These are phyloP conservation scores for Drosophila albomicans DNA, from an alignment of 1,140 invertebrate species.

Conservation along the genomic window DNA sequence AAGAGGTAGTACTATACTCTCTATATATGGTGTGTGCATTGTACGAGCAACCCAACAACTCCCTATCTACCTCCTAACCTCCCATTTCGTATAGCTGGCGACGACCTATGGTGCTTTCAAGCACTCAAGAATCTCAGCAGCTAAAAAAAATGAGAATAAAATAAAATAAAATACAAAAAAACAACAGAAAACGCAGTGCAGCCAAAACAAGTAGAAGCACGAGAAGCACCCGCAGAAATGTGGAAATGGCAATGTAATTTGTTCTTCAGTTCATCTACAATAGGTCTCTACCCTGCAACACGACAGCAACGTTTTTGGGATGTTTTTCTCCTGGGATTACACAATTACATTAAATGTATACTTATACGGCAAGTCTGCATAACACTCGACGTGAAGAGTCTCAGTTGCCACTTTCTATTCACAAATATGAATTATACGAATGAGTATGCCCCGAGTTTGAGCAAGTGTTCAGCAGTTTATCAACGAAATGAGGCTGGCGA, in stretches of 20 bases:
- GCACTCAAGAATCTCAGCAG: constrained; percentile 37
- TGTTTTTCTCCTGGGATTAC: constrained; percentile 27
- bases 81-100: constrained; percentile 1
- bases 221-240: constrained; percentile 33
- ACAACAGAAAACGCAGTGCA: constrained; percentile 10
- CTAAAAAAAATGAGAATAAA: too few species aligned
- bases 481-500: background rate
- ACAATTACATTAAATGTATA: constrained; percentile 35
- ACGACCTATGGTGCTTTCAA: constrained; percentile 35
- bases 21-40: too few species aligned
- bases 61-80: background rate
- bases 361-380: constrained; percentile 14
- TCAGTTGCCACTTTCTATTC: constrained; percentile 10
- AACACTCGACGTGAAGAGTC: constrained; percentile 16
- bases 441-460: constrained; percentile 10
- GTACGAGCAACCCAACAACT: background rate
- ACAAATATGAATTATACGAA: constrained; percentile 25
- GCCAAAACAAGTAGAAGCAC: constrained; percentile 5
- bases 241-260: constrained; percentile 76
- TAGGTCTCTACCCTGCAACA: background rate
- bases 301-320: constrained; percentile 5
- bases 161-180: constrained; percentile 1
- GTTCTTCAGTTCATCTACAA: constrained; percentile 47
- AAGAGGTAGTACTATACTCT: background rate
- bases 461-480: background rate